These are phyloP conservation scores for Enteromius viviparus DNA, from an alignment of 2,797 vertebrate species.

Conservation along the genomic window DNA sequence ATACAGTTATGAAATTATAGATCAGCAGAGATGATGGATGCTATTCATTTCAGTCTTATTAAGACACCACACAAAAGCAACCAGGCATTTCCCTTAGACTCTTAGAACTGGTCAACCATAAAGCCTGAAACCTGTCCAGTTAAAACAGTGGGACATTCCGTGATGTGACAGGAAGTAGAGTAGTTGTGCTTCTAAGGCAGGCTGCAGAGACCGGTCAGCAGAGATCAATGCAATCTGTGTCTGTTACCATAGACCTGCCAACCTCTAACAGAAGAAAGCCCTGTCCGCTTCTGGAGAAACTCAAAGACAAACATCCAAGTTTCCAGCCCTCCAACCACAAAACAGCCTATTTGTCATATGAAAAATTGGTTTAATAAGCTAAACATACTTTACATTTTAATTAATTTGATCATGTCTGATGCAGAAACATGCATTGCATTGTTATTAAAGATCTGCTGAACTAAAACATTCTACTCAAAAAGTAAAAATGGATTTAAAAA, in stretches of 20 bases:
- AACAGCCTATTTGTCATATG: neutral
- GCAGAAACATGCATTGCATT: neutral
- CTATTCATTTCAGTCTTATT: conserved; percentile 40
- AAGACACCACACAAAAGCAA: conserved; percentile 23
- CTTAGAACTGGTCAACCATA: conserved; percentile 19
- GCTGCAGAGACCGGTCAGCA: conserved; percentile 73
- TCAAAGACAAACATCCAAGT: neutral
- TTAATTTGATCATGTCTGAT: neutral
- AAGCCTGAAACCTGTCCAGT: conserved; percentile 41
- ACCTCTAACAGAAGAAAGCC: conserved; percentile 38
- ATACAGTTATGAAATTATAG: conserved; percentile 8
- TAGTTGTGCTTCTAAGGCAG: conserved; percentile 62
- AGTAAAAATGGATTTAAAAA: neutral
- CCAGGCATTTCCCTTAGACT: conserved; percentile 27
- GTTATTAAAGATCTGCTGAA: no score
- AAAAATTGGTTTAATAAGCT: neutral
- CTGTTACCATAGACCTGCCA: conserved; percentile 71
- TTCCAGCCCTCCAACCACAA: neutral
- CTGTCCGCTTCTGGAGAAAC: conserved; percentile 47
- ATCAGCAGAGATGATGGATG: conserved; percentile 37
- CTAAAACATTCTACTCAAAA: neutral
- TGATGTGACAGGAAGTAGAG: conserved; percentile 45
- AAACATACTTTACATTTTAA: neutral
- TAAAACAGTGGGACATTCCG: conserved; percentile 36
- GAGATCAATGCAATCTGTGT: conserved; percentile 73